phyloP scores from a whole-genome alignment of 1,140 invertebrate genomes.

The Zaprionus tsacasi region DNA sequence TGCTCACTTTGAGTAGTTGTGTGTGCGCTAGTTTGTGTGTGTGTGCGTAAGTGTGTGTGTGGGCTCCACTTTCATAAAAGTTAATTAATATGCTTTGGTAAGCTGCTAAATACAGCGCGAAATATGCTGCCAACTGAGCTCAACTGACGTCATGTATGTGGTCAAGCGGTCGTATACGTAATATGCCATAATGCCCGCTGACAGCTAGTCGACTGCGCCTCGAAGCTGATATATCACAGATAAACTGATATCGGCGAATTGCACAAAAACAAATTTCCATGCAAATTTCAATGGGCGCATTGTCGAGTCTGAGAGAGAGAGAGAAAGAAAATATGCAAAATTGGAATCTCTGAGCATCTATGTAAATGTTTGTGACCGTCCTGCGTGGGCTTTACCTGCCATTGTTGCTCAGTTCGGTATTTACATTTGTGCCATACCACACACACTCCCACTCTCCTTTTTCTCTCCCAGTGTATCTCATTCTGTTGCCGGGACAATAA shows the following conservation, averaged over 20 bases:
- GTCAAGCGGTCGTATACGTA: slow-evolving; percentile 56
- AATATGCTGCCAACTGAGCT: slow-evolving; percentile 56
- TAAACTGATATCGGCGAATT: slow-evolving; percentile 46
- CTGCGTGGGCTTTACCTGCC: slow-evolving; percentile 59
- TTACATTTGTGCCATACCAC: slow-evolving; percentile 17
- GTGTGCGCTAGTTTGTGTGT: slow-evolving; percentile 2
- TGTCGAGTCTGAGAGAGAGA: slow-evolving; percentile 43
- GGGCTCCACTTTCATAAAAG: slow-evolving; percentile 65
- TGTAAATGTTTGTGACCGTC: slow-evolving; percentile 69
- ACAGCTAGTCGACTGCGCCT: slow-evolving; percentile 48
- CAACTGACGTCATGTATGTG: slow-evolving; percentile 51
- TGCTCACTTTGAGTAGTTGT: slow-evolving; percentile 33
- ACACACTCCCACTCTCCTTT: slow-evolving; percentile 13
- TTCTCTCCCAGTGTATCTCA: neutral
- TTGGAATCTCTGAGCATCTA: slow-evolving; percentile 61
- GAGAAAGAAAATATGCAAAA: slow-evolving; percentile 61
- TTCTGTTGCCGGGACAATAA: neutral
- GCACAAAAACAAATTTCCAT: slow-evolving; percentile 73
- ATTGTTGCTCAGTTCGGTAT: slow-evolving; percentile 45
- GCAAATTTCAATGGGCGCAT: slow-evolving; percentile 72
- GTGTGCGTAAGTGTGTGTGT: slow-evolving; percentile 2
- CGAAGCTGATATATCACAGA: slow-evolving; percentile 19
- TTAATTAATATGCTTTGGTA: slow-evolving; percentile 77
- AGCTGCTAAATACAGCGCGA: slow-evolving; percentile 74
- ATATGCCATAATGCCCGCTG: slow-evolving; percentile 46